Conservation (phyloP, 2,888 invertebrate species). For the Cartodere bifasciata region DNA sequence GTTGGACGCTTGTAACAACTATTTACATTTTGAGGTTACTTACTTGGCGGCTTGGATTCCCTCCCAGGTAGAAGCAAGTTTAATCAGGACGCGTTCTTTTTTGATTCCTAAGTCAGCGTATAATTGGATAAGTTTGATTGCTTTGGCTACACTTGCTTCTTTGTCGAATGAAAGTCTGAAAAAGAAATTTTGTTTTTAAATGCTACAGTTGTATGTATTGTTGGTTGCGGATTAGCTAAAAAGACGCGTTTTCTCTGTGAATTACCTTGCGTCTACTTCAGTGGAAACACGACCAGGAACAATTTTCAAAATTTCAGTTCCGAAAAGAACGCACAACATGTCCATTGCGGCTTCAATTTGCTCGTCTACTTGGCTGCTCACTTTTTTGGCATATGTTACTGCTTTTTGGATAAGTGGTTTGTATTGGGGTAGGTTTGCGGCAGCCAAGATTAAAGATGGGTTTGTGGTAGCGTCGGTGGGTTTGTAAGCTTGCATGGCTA, state of each 20-base stretch:
- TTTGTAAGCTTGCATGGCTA: conserved; percentile 92
- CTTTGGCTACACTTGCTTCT: conserved; percentile 81
- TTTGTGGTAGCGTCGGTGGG: conserved; percentile 99
- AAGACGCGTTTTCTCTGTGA: conserved; percentile 4
- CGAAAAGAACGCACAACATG: conserved; percentile 89
- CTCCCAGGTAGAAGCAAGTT: conserved; percentile 98
- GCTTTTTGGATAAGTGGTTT: conserved; percentile 81
- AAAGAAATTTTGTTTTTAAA: conserved; percentile 15
- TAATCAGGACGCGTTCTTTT: conserved; percentile 91
- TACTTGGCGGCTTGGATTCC: conserved; percentile 96
- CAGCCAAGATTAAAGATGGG: conserved; percentile 91
- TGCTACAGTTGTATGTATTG: not conserved
- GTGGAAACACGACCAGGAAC: conserved; percentile 95
- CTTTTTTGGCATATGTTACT: conserved; percentile 66
- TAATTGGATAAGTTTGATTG: conserved; percentile 72
- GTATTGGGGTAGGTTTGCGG: conserved; percentile 90
- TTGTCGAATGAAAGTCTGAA: conserved; percentile 86
- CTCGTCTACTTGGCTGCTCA: conserved; percentile 55
- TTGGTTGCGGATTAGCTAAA: no score
- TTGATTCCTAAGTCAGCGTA: conserved; percentile 82
- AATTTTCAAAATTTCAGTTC: conserved; percentile 92
- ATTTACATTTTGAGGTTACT: no score
- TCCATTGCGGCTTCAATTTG: conserved; percentile 80
- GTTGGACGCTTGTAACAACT: no score
- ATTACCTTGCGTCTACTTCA: conserved; percentile 85